phyloP scores from a whole-genome alignment of 1,140 invertebrate genomes.

The Pomacea maculata region DNA sequence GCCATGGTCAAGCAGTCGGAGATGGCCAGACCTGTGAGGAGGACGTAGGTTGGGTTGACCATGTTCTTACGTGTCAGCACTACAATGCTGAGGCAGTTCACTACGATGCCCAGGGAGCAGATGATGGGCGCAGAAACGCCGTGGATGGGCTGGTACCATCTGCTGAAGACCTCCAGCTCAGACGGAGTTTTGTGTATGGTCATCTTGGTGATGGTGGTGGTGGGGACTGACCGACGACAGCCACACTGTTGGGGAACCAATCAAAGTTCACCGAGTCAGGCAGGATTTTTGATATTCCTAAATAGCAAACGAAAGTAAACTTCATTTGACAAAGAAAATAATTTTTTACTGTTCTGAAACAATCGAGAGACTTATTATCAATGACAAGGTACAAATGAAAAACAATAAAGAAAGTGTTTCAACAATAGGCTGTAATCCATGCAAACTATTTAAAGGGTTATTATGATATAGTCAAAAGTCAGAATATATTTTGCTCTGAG shows the following conservation, averaged over 20 bases:
- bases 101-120: slow-evolving; percentile 87
- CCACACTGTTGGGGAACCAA: not conserved
- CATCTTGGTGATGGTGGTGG: not conserved
- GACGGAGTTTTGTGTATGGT: slow-evolving; percentile 9
- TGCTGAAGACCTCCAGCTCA: slow-evolving; percentile 39
- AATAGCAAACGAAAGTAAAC: too few relatives aligned
- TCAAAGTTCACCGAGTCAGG: not conserved
- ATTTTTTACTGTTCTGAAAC: too few relatives aligned
- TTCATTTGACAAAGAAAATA: too few relatives aligned
- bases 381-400: too few relatives aligned
- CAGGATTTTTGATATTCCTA: too few relatives aligned
- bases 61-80: slow-evolving; percentile 89
- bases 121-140: slow-evolving; percentile 78
- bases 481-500: too few relatives aligned
- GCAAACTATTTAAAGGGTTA: too few relatives aligned
- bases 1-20: slow-evolving; percentile 87
- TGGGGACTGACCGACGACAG: not conserved
- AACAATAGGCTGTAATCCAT: too few relatives aligned
- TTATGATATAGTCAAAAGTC: too few relatives aligned
- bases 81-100: slow-evolving; percentile 89
- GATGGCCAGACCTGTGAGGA: slow-evolving; percentile 84
- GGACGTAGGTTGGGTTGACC: slow-evolving; percentile 81
- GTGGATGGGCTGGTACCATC: slow-evolving; percentile 70
- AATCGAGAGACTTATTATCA: too few relatives aligned
- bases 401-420: too few relatives aligned